A percentile compares a stretch with the other conserved stretches of the same genome.
phyloP scores from a whole-genome alignment of 2,797 vertebrate species.

The Caiman crocodilus region DNA sequence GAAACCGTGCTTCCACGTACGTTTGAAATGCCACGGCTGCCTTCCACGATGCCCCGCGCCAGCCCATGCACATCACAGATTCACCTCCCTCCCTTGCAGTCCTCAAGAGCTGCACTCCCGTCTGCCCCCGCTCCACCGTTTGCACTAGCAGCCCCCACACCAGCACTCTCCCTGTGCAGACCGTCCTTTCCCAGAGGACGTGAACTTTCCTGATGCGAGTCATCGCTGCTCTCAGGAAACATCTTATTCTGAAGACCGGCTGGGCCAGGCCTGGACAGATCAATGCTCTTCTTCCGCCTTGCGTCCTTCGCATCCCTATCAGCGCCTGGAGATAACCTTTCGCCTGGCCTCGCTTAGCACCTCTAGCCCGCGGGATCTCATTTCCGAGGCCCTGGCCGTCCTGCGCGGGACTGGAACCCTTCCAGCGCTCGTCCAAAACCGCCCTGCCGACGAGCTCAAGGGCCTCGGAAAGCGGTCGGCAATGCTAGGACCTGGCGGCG shows the following conservation, averaged over 20 bases:
- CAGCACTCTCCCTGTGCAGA: neutral
- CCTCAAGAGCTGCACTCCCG: neutral
- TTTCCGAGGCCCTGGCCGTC: no score
- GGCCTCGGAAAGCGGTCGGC: neutral
- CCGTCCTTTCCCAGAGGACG: conserved; percentile 46
- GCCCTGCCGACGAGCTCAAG: neutral
- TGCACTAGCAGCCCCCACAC: neutral
- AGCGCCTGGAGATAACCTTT: neutral
- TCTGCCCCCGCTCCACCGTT: neutral
- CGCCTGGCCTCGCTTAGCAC: neutral
- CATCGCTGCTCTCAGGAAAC: conserved; percentile 37
- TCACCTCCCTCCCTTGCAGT: neutral
- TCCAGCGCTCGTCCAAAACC: neutral
- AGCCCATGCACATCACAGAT: no score
- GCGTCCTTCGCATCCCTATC: neutral
- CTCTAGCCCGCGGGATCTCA: neutral
- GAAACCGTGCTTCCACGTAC: neutral
- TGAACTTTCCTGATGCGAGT: conserved; percentile 38
- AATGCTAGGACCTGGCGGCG: no score
- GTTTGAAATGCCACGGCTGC: neutral
- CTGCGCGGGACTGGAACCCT: neutral
- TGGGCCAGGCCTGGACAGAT: conserved; percentile 33
- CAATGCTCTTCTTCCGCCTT: neutral
- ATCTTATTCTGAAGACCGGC: neutral
- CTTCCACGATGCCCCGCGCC: no score